These are phyloP conservation scores for Vanacampus margaritifer DNA, from an alignment of 2,113 vertebrate species.

Conservation along the genomic window DNA sequence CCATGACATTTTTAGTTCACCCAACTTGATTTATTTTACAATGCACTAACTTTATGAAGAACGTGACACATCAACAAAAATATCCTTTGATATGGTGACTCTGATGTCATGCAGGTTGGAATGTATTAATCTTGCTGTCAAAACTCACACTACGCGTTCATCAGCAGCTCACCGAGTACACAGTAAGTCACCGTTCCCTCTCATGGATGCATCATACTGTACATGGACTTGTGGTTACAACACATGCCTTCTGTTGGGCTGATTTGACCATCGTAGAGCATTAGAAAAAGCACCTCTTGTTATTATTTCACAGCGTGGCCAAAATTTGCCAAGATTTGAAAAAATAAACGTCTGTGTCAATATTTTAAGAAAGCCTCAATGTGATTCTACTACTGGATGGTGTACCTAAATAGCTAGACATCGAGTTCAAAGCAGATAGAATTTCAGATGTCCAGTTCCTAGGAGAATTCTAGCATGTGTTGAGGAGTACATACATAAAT, in stretches of 20 bases:
- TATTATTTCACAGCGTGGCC: constrained; percentile 59
- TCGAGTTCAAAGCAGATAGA: constrained; percentile 56
- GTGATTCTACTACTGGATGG: constrained; percentile 50
- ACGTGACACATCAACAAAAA: constrained; percentile 17
- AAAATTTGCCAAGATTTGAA: constrained; percentile 64
- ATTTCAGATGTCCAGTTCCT: constrained; percentile 78
- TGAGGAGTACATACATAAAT: constrained; percentile 77
- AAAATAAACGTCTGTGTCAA: constrained; percentile 63
- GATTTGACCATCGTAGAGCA: constrained; percentile 45
- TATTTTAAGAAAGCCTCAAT: constrained; percentile 65
- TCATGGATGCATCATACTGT: constrained; percentile 36
- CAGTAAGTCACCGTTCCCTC: constrained; percentile 56
- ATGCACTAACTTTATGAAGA: constrained; percentile 14
- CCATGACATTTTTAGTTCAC: no score
- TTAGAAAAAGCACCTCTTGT: constrained; percentile 63
- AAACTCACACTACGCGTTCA: constrained; percentile 11
- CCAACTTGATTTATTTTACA: no score
- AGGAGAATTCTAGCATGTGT: constrained; percentile 62
- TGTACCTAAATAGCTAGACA: constrained; percentile 65
- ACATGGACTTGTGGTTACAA: constrained; percentile 45
- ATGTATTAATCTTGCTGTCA: constrained; percentile 26
- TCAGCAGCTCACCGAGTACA: constrained; percentile 13
- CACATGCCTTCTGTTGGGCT: constrained; percentile 41
- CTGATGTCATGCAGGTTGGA: constrained; percentile 8
- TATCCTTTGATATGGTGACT: constrained; percentile 14